Evolutionary conservation across 1,140 invertebrate genomes (phyloP), one percentile per base, ranked within the genome.

Genomic region (Pseudomyrmex pallidus): DNA sequence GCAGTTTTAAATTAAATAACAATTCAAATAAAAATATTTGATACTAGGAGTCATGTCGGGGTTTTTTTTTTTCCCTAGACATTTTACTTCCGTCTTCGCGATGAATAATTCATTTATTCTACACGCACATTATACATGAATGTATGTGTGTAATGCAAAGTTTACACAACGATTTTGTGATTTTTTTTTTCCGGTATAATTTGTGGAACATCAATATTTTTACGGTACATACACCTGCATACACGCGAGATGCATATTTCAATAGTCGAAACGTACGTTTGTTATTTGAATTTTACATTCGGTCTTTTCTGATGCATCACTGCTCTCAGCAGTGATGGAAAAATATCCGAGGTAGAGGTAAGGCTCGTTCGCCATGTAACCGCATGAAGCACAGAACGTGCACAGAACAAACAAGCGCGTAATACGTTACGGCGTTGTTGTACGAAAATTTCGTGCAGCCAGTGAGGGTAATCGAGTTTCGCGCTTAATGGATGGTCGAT

Each of bases 401-500:
- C 13, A 35, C 5, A 7, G 35, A 72, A 35, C 54, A 56, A 59
- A 59, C 15, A 64, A 25, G 22, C 52, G 15, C 25, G 76, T 13
- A n/a, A 25, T 25, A 22, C 8, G 44, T 22, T 35, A n/a, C 46
- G 25, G n/a, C 44, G 12, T 8, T 8, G 46, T 35, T 25, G 15
- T 17, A 35, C 44, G 64, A 44, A 78, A 80, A 66, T 80, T 70
- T 72, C 20, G 54, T 78, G n/a, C 20, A 5, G 17, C 25, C 10
- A 15, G 20, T 35, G 4, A 20, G 35, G 48, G 44, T 80, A 80
- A 80, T 80, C 66, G 66, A 80, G 54, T 80, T 80, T 80, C n/a
- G 76, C 12, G 46, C 66, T 72, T 80, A 80, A 80, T 80, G 56
- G 76, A 70, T 72, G 54, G 76, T 7, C 76, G 76, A 72, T 80